A percentile compares a stretch with the other conserved stretches of the same genome.
These are phyloP conservation scores for Melieria picta DNA, from an alignment of 2,888 invertebrate genomes.

Conservation along the genomic window DNA sequence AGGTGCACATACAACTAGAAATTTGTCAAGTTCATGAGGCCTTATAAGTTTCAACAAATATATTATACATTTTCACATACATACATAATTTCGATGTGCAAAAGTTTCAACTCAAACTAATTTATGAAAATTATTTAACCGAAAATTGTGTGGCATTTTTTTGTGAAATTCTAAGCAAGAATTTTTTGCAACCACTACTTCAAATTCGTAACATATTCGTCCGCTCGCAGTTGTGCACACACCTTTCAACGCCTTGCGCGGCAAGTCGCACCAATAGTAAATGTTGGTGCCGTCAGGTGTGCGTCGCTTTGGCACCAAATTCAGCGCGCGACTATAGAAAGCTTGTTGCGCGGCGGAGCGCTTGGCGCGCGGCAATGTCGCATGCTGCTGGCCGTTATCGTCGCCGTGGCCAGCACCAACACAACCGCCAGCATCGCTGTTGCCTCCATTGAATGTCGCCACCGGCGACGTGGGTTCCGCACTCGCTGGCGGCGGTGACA, in stretches of 20 bases:
- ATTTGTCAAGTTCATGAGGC: too few relatives aligned
- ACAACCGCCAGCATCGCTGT: conserved; percentile 62
- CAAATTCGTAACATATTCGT: too few relatives aligned
- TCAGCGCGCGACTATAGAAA: conserved; percentile 59
- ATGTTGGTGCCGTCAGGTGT: conserved; percentile 86
- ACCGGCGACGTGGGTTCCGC: conserved; percentile 35
- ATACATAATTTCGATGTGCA: too few relatives aligned
- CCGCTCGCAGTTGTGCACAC: conserved; percentile 5
- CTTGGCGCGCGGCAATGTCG: conserved; percentile 58
- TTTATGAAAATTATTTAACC: too few relatives aligned
- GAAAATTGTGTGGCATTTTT: too few relatives aligned
- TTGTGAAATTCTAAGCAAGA: too few relatives aligned
- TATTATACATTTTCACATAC: too few relatives aligned
- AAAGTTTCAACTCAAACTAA: too few relatives aligned
- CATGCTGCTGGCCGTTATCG: conserved; percentile 39
- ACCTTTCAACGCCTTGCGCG: conserved; percentile 71
- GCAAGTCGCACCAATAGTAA: conserved; percentile 88
- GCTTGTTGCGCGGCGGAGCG: conserved; percentile 54
- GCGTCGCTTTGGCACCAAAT: conserved; percentile 77
- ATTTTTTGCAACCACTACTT: too few relatives aligned
- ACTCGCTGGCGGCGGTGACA: conserved; percentile 13
- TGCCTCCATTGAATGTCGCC: conserved; percentile 14
- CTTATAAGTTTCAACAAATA: too few relatives aligned
- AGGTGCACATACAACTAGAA: too few relatives aligned
- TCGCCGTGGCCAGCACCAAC: conserved; percentile 39